A percentile compares a stretch with the other conserved stretches of the same genome.
Conservation (phyloP, 2,113 vertebrate species). For the Caloenas nicobarica region DNA sequence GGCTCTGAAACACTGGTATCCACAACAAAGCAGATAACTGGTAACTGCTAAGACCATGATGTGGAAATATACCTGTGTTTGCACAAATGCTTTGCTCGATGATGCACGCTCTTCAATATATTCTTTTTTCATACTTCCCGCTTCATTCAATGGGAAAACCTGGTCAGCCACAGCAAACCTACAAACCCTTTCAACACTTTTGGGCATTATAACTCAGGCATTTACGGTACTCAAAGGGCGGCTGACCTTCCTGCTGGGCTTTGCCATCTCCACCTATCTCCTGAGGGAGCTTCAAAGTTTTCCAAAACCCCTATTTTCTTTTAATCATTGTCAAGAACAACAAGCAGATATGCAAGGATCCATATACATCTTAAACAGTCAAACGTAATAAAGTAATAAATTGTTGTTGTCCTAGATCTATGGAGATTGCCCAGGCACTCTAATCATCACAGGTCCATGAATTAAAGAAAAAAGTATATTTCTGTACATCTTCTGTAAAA, state of each 20-base stretch:
- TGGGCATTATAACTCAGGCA: not conserved
- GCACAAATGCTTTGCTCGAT: not conserved
- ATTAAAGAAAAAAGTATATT: not conserved
- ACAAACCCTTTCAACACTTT: not conserved
- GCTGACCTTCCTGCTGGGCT: not conserved
- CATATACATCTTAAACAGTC: not conserved
- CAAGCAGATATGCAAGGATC: not conserved
- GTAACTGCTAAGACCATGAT: not conserved
- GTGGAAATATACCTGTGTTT: not conserved
- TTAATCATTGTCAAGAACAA: not conserved
- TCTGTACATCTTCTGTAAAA: not conserved
- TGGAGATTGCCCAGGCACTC: not conserved
- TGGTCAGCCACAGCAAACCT: not conserved
- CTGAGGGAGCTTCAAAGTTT: not conserved
- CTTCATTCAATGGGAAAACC: not conserved
- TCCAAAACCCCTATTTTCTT: not conserved
- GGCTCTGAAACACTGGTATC: not conserved
- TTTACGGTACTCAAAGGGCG: not conserved
- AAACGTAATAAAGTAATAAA: not conserved
- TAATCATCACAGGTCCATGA: not conserved
- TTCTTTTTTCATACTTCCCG: accelerated
- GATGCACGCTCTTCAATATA: not conserved
- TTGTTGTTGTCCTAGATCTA: accelerated
- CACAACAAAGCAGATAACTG: not conserved
- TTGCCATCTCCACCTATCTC: not conserved